Base-by-base conservation (phyloP, 1,140 invertebrate genomes). In the Phocides pigmalion region DNA sequence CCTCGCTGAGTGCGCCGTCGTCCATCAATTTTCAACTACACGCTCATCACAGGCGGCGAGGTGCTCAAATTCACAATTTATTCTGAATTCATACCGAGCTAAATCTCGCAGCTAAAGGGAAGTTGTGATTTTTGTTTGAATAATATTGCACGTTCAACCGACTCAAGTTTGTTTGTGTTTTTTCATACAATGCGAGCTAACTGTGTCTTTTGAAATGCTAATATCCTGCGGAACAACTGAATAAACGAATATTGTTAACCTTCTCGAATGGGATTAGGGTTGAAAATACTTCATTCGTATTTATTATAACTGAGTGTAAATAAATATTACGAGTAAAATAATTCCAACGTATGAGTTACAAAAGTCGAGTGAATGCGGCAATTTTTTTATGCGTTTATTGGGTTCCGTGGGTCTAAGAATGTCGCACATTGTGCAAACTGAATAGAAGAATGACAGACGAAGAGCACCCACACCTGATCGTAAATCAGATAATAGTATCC, bases 401-500 rank as follows among this genome's bases (percentile, higher is more conserved):
- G 58, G 64, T 46, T 66, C 54, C 72, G 51, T 72, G 72, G 76
- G 79, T 81, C 67, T 75, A 78, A 74, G 81, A 76, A 70, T 78
- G 77, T 71, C 76, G 77, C 74, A 82, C 81, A 81, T 87, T 82
- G 75, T 81, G 70, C 75, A 76, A 84, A 64, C 75, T 84, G 76
- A 87, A 86, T 81, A 72, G 74, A 69, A 75, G 75, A 81, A 70
- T 72, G 66, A 67, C 65, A 68, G 65, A 68, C 66, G 72, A 74
- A 68, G 68, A 81, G 73, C 80, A 59, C 75, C 76, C 78, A 83
- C 75, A 80, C 79, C 72, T 81, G 82, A 74, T 81, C 76, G 74
- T 83, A 86, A 84, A 86, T 87, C 80, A 81, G 84, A 83, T 80
- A 80, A 74, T 58, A 75, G 46, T 50, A 44, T 22, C 46, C 64